Conservation (phyloP, 1,140 invertebrate genomes). For the Idris sp. region DNA sequence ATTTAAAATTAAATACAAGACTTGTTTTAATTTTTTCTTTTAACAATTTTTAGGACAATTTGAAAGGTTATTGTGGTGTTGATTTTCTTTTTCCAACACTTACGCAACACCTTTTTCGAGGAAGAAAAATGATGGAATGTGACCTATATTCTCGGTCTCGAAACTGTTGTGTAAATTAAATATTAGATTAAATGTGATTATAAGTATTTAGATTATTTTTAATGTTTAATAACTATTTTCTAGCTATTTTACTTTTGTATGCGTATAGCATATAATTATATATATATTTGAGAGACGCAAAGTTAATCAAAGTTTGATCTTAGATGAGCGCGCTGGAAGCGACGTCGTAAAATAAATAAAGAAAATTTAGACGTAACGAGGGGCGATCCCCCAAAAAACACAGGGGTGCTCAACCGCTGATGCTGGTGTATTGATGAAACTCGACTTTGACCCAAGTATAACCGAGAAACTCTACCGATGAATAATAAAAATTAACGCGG, state of each 20-base stretch:
- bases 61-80: too few relatives aligned
- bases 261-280: too few relatives aligned
- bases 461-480: too few relatives aligned
- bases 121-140: conserved; percentile 7
- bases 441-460: not conserved
- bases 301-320: conserved; percentile 17
- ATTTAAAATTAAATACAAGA: too few relatives aligned
- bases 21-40: too few relatives aligned
- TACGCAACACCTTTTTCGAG: conserved; percentile 1
- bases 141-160: conserved; percentile 17
- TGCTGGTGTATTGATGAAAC: conserved; percentile 11
- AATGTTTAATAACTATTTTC: too few relatives aligned
- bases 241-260: too few relatives aligned
- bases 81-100: not conserved
- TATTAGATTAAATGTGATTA: conserved; percentile 2
- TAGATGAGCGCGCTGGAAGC: conserved; percentile 39
- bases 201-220: conserved; percentile 1
- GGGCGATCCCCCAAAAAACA: conserved; percentile 52
- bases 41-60: too few relatives aligned
- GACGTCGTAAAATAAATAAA: conserved; percentile 70
- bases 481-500: too few relatives aligned
- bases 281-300: too few relatives aligned
- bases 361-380: conserved; percentile 56
- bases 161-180: not conserved
- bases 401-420: conserved; percentile 19